These are phyloP conservation scores for Eulemur rubriventer DNA, from an alignment of 2,797 vertebrate species.

Conservation along the genomic window DNA sequence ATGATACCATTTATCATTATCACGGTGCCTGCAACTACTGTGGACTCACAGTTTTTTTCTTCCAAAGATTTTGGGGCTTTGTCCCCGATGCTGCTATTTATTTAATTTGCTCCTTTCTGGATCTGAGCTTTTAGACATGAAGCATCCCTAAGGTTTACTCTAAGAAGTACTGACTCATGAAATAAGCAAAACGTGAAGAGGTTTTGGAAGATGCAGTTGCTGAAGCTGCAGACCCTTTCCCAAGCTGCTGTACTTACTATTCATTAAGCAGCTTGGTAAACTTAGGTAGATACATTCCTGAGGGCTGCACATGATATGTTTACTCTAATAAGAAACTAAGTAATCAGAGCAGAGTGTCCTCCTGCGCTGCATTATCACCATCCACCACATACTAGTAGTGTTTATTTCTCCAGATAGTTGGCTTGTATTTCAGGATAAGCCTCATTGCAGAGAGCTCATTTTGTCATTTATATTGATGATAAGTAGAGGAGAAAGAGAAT, in stretches of 20 bases:
- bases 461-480: constrained; percentile 25
- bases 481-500: constrained; percentile 6
- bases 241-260: neutral
- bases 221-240: neutral
- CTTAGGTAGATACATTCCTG: constrained; percentile 26
- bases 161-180: neutral
- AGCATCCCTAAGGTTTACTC: neutral
- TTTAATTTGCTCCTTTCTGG: neutral
- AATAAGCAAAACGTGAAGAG: neutral
- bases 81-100: neutral
- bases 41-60: neutral
- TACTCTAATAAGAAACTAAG: constrained; percentile 14
- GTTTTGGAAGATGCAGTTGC: neutral
- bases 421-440: constrained; percentile 25
- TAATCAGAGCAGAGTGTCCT: neutral
- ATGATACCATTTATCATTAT: neutral
- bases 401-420: constrained; percentile 44
- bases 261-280: constrained; percentile 3
- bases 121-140: neutral
- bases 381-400: neutral
- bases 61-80: neutral
- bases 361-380: neutral
- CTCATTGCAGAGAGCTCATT: neutral
- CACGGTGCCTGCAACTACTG: neutral
- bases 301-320: constrained; percentile 15